Evolutionary conservation across 2,888 invertebrate genomes (phyloP), one percentile per base, ranked within the genome.

Genomic region (Elysia crispata): DNA sequence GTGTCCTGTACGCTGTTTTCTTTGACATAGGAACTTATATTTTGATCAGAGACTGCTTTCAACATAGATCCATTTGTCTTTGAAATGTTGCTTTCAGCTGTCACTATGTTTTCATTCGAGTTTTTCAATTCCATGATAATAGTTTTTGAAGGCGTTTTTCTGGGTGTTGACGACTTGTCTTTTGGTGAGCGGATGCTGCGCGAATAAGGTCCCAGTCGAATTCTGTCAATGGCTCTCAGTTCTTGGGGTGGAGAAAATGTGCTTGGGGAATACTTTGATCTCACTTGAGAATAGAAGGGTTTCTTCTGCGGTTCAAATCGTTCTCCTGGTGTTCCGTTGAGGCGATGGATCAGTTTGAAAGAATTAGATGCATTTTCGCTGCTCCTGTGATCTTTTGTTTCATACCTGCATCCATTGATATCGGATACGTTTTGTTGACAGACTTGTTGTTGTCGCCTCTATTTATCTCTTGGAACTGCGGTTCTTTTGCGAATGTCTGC

Each of bases 311-410:
- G 28, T n/a, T 8, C 30, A 8, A 11, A n/a, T 18, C 15, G 20
- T 20, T 70, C 20, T 13, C 54, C 15, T 49, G 1, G 6, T 54
- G 3, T 49, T 13, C 30, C 73, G 8, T n/a, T 13, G 18, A 1
- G 11, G 50, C 15, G 97, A 74, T 96, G 91, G 82, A n/a, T n/a
- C n/a, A n/a, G 49, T 41, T 70, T 41, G 1, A 6, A n/a, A 13
- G n/a, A 5, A 18, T 33, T 6, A 41, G 41, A 41, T 3, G 41
- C 41, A 11, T 41, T 41, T 41, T 41, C 11, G 41, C 3, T 60
- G 25, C 23, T 13, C 15, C 23, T 13, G 3, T 60, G n/a, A 60
- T 60, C 3, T 60, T 60, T 60, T 23, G 41, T 41, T 41, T 3
- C 3, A 41, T 41, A 41, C 41, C 41, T 41, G 41, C 5, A 3